Evolutionary conservation across 2,888 invertebrate species (phyloP), one percentile per base, ranked within the genome.

Genomic region (Matsumyia berberina): DNA sequence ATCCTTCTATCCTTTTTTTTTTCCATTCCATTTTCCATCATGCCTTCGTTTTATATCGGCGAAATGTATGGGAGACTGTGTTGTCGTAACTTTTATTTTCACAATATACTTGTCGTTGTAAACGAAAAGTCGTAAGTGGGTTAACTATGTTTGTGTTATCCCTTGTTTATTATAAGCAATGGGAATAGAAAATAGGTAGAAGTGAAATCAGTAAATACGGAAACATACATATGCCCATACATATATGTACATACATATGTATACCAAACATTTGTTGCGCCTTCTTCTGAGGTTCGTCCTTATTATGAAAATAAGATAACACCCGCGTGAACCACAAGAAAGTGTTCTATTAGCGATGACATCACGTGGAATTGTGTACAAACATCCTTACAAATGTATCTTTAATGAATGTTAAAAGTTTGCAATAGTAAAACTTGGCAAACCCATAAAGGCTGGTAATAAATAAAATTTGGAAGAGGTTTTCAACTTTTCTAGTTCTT

Each of bases 121-220:
- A 53, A 19, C 57, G 15, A 58, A 51, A 76, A 58, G 33, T 77
- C 9, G 62, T 55, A 76, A 78, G 55, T 69, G 69, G 62, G 77
- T 46, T 78, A 78, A 70, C 60, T 62, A 57, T 60, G 55, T 69
- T 70, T 70, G 29, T 69, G 69, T 78, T 77, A 70, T 69, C 51
- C 55, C 37, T 76, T 33, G 67, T 58, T 74, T 58, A 58, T 39
- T 31, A 58, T 42, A 49, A 64, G 62, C 49, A 51, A 46, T 49
- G 37, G 51, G 33, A 60, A 44, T 60, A 24, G 37, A 58, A 39
- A 24, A 24, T 24, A 44, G 19, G 60, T 0, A 44, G 24, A 70
- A 49, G 24, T 0, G 19, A 33, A 64, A 19, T 64, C 49, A 5
- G n/a, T n/a, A 31, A 9, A 17, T 31, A 4, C 4, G n/a, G n/a